Percentiles rank a stretch among this genome's conserved stretches.
These are phyloP conservation scores for Danio tinwini DNA, from an alignment of 2,797 vertebrate genomes.

Conservation along the genomic window DNA sequence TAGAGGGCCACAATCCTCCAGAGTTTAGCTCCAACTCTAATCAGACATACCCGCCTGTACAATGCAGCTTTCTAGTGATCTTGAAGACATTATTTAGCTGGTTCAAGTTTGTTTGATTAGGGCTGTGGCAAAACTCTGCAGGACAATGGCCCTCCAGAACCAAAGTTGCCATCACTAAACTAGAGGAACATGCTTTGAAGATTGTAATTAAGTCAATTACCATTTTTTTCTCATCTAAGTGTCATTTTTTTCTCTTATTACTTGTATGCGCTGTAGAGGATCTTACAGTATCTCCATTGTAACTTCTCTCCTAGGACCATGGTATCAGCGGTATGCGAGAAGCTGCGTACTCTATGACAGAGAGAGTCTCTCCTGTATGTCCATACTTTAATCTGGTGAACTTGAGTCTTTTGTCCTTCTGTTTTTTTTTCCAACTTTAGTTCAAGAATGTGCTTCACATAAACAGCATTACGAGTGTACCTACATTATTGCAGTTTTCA, in stretches of 20 bases:
- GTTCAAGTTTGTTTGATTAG: no score
- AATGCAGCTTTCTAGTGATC: no score
- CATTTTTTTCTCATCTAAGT: background rate
- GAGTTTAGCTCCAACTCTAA: no score
- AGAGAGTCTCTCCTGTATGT: slow-evolving; percentile 78
- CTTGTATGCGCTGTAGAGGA: background rate
- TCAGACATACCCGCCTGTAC: no score
- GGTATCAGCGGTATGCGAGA: slow-evolving; percentile 71
- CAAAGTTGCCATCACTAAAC: no score
- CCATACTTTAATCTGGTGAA: background rate
- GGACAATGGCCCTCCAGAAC: no score
- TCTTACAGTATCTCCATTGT: background rate
- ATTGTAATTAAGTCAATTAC: slow-evolving; percentile 29
- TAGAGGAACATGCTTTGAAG: slow-evolving; percentile 15
- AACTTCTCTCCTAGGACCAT: slow-evolving; percentile 73
- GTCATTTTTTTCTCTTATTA: slow-evolving; percentile 6
- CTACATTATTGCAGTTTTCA: background rate
- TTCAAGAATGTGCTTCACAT: background rate
- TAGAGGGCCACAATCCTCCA: no score
- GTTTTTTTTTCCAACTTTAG: background rate
- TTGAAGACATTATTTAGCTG: no score
- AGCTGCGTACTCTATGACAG: slow-evolving; percentile 74
- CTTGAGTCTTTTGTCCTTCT: background rate
- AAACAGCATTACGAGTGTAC: background rate
- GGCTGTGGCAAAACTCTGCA: no score